A percentile compares a stretch with the other conserved stretches of the same genome.
Conservation (phyloP, 1,140 invertebrate species). For the Gonioctena quinquepunctata region DNA sequence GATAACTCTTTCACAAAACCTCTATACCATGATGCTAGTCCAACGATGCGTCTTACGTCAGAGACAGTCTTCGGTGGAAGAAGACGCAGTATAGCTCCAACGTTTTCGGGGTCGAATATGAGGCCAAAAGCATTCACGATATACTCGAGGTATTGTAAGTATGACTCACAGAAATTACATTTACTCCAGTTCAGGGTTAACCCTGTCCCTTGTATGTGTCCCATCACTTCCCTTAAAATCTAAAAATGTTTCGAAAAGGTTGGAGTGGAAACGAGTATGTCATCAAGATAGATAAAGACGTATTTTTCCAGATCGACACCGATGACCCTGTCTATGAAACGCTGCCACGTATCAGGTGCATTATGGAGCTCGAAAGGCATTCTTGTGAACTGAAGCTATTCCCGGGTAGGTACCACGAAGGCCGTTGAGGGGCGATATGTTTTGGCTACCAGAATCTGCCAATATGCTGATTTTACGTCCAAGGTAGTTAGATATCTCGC, state of each 20-base stretch:
- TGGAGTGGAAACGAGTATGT: constrained; percentile 33
- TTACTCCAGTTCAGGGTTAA: constrained; percentile 1
- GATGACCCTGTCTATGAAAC: constrained; percentile 47
- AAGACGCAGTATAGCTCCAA: constrained; percentile 48
- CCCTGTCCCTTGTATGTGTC: not conserved
- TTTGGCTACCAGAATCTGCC: constrained; percentile 53
- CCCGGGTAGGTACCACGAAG: constrained; percentile 38
- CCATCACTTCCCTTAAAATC: not conserved
- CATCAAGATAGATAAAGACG: constrained; percentile 47
- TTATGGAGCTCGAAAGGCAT: constrained; percentile 48
- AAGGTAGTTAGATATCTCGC: constrained; percentile 41
- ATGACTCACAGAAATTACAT: constrained; percentile 4
- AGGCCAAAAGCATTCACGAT: not conserved
- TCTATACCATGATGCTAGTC: constrained; percentile 21
- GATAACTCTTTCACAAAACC: constrained; percentile 39
- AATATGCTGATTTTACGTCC: constrained; percentile 47
- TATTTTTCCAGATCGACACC: constrained; percentile 28
- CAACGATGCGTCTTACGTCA: constrained; percentile 17
- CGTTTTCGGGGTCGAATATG: not conserved
- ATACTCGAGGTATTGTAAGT: constrained; percentile 14
- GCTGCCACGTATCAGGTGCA: constrained; percentile 51
- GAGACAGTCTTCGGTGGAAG: constrained; percentile 33
- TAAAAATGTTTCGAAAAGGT: constrained; percentile 24
- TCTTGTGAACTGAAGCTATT: constrained; percentile 45
- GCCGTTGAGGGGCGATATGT: constrained; percentile 52